These are phyloP conservation scores for Latheticus oryzae DNA, from an alignment of 2,888 invertebrate genomes.

Conservation along the genomic window DNA sequence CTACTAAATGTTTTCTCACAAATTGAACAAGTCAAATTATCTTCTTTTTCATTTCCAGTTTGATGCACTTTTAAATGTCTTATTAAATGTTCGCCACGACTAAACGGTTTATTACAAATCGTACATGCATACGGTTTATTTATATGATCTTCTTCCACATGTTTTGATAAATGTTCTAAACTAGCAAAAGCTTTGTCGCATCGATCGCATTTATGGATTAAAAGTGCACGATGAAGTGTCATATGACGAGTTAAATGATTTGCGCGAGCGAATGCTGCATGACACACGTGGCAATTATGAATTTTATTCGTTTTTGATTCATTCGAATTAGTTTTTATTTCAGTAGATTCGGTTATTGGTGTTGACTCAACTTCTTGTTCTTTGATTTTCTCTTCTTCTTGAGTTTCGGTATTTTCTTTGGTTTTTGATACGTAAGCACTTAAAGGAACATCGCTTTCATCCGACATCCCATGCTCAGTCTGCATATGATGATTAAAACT, in stretches of 20 bases:
- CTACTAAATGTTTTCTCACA: slow-evolving; percentile 66
- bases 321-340: background rate
- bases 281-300: slow-evolving; percentile 63
- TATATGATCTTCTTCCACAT: slow-evolving; percentile 63
- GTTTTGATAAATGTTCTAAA: slow-evolving; percentile 60
- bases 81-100: slow-evolving; percentile 65
- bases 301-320: slow-evolving; percentile 48
- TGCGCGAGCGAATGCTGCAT: slow-evolving; percentile 60
- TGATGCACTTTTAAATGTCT: slow-evolving; percentile 64
- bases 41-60: slow-evolving; percentile 53
- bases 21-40: slow-evolving; percentile 62
- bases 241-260: slow-evolving; percentile 65
- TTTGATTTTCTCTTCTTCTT: slow-evolving; percentile 6
- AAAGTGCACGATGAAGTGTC: slow-evolving; percentile 62
- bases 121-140: slow-evolving; percentile 65
- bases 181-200: slow-evolving; percentile 64
- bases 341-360: slow-evolving; percentile 13
- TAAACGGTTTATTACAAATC: slow-evolving; percentile 63
- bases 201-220: slow-evolving; percentile 62
- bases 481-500: slow-evolving; percentile 65
- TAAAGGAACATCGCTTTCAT: slow-evolving; percentile 56
- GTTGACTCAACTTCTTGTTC: slow-evolving; percentile 7
- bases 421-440: slow-evolving; percentile 40
- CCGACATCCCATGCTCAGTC: slow-evolving; percentile 64
- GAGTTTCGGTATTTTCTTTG: slow-evolving; percentile 5